Base-by-base conservation (phyloP, 2,113 vertebrate genomes). In the Vireo altiloquus region DNA sequence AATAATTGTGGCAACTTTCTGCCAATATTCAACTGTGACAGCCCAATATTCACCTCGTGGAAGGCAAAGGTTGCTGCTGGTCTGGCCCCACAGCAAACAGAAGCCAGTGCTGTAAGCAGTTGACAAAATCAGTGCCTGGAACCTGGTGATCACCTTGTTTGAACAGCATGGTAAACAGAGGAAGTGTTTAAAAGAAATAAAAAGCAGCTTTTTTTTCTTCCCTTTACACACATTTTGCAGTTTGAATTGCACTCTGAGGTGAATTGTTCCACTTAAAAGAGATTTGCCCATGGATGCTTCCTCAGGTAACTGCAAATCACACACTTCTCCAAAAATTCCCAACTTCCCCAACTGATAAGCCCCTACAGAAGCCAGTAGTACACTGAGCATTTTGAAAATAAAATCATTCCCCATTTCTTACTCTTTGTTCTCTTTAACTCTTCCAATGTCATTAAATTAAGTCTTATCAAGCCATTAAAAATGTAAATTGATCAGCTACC, bases 31-130 rank as follows among this genome's bases (percentile, higher is more conserved):
- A 17, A 15, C 33, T 13, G 9, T 2, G 39, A 30, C 46, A 77
- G 13, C 50, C 24, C 15, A 27, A 9, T 6, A 53, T 13, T 2
- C 2, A 6, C 4, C 63, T 23, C 0, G 0, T 25, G 49, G 10
- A 69, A 94, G 77, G 72, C 81, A 92, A 94, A 95, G 87, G 83
- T 75, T 82, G 77, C 72, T 86, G 68, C 81, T 57, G 83, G 1
- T 17, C 42, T 39, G 69, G 49, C 30, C 33, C 33, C 52, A 81
- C 12, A 83, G 83, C 15, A 89, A 94, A 91, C 64, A 91, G 80
- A 87, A 39, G n/a, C 4, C 2, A 66, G 27, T 2, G 44, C 39
- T 24, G 61, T 5, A 22, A 75, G 44, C 52, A 82, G 30, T 0
- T 39, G 61, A 80, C 59, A 74, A 50, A 91, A 70, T 12, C 77